Conservation (phyloP, 2,888 invertebrate species). For the Siphlonurus alternatus region DNA sequence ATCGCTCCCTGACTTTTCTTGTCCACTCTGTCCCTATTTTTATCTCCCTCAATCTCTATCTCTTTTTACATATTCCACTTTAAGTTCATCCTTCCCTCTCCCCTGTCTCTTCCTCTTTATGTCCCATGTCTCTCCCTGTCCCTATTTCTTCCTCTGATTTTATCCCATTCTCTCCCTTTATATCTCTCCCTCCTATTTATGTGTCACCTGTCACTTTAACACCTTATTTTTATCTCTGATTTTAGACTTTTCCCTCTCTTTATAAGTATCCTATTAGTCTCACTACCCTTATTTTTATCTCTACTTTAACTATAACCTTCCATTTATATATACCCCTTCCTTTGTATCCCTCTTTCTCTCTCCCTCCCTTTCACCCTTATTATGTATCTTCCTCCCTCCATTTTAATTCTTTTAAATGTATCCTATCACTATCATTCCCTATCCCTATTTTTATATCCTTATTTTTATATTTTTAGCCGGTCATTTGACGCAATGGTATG, state of each 20-base stretch:
- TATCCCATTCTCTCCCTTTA: not conserved
- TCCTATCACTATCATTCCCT: too few species aligned
- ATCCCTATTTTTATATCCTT: too few species aligned
- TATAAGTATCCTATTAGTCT: too few species aligned
- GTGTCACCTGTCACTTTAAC: too few species aligned
- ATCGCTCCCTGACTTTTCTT: not conserved
- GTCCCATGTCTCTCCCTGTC: not conserved
- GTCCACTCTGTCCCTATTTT: not conserved
- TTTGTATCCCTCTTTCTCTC: not conserved
- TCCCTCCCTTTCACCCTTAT: not conserved
- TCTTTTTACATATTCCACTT: not conserved
- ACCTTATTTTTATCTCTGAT: too few species aligned
- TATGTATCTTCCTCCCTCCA: not conserved
- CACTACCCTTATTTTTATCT: too few species aligned
- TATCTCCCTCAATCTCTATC: not conserved
- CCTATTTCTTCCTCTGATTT: not conserved
- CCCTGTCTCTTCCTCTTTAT: not conserved
- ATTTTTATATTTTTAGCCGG: too few species aligned
- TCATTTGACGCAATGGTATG: too few species aligned
- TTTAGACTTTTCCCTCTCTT: too few species aligned
- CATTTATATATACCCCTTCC: too few species aligned
- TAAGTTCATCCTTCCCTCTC: not conserved
- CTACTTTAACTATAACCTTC: too few species aligned
- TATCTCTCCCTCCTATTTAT: not conserved
- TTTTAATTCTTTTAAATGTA: too few species aligned